These are phyloP conservation scores for Serrognathus titanus DNA, from an alignment of 2,888 invertebrate genomes.

Conservation along the genomic window DNA sequence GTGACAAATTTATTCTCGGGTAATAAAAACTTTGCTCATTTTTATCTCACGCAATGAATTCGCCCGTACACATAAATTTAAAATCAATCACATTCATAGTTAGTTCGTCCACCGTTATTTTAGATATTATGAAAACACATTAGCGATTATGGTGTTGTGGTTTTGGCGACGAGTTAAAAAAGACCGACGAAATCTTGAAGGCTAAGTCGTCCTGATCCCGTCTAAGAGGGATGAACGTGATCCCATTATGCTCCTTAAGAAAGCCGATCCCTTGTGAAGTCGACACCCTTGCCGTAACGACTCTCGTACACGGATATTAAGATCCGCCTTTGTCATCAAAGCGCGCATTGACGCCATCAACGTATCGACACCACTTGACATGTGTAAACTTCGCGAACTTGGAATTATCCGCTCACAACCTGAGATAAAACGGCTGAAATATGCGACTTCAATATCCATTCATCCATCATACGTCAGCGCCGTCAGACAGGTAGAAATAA, in stretches of 20 bases:
- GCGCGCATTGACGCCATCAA: conserved; percentile 37
- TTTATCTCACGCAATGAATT: too few species aligned
- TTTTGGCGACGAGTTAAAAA: too few species aligned
- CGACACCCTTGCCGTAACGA: conserved; percentile 46
- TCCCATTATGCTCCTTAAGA: conserved; percentile 51
- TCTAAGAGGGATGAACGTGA: conserved; percentile 51
- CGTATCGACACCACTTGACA: conserved; percentile 47
- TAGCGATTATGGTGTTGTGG: too few species aligned
- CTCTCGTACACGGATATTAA: conserved; percentile 46
- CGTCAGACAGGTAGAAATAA: conserved; percentile 32
- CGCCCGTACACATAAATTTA: too few species aligned
- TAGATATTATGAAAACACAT: too few species aligned
- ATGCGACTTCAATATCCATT: conserved; percentile 74
- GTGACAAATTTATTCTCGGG: too few species aligned
- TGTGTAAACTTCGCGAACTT: conserved; percentile 44
- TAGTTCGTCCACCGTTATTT: too few species aligned
- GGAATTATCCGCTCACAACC: conserved; percentile 37
- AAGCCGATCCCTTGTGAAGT: conserved; percentile 49
- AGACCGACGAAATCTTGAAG: conserved; percentile 35
- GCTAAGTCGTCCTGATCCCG: conserved; percentile 45
- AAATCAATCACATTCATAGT: too few species aligned
- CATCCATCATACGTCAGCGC: conserved; percentile 69
- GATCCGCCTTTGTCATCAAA: conserved; percentile 47
- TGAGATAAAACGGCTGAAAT: conserved; percentile 50
- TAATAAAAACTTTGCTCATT: too few species aligned